Evolutionary conservation across 2,113 vertebrate genomes (phyloP), one percentile per base, ranked within the genome.

Genomic region (Alosa alosa): DNA sequence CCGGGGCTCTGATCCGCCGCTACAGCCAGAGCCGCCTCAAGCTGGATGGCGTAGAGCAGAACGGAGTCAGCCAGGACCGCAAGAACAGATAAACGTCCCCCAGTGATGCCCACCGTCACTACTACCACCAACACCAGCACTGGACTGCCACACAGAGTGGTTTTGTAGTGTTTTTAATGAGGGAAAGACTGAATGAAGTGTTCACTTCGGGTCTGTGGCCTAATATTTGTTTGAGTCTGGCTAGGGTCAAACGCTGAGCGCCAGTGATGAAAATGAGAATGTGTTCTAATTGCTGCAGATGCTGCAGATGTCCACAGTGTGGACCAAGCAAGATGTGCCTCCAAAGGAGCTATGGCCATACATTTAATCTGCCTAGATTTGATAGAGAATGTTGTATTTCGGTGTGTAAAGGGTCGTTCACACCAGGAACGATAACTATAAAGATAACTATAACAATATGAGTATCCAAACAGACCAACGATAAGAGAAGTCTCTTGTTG

Each of bases 1-100:
- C 98, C 15, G 96, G 97, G 4, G 93, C 96, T 0, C 92, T 99
- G 81, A 96, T 99, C 93, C 97, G 96, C 82, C 95, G 86, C 84
- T 96, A 96, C 90, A 96, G 96, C 91, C 94, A 92, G 86, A 93
- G 91, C 20, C 93, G 91, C 25, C 93, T 97, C 89, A 95, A 91
- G 64, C 86, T 96, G 90, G 93, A 93, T 0, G 86, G 84, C n/a
- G 92, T 82, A 0, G 57, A 90, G 39, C 83, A 91, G 82, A 94
- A 92, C 0, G 75, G 92, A 25, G 84, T 84, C 39, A 15, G 85
- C 4, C 55, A 92, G 15, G 86, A 94, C 47, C 96, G 92, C 88
- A 99, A 98, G 90, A 90, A 85, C 83, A 94, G 86, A 55, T 99
- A 94, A 98, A 87, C 31, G 49, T 50, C 49, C 15, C 25, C 64